Evolutionary conservation across 2,113 vertebrate species (phyloP).

Genomic region (Malurus melanocephalus): DNA sequence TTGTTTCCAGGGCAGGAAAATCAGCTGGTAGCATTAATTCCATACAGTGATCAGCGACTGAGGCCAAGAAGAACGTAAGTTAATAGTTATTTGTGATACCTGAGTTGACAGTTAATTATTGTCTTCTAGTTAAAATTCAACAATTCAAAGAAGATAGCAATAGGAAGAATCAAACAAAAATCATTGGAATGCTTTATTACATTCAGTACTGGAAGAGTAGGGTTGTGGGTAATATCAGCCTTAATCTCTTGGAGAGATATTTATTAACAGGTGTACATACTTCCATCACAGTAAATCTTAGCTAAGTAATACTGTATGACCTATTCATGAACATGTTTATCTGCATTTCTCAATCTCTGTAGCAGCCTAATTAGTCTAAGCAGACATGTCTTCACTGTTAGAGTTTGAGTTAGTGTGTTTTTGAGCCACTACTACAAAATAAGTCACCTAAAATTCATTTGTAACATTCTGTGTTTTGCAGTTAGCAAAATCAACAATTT

Average conservation of each 20-base stretch:
- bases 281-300: neutral
- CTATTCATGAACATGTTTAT: neutral
- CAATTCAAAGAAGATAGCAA: neutral
- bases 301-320: neutral
- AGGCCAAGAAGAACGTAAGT: constrained; percentile 95
- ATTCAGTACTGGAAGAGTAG: neutral
- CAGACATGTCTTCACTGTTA: neutral
- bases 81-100: neutral
- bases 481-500: neutral
- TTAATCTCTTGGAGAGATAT: neutral
- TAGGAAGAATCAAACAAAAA: neutral
- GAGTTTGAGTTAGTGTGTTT: neutral
- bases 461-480: neutral
- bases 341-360: neutral
- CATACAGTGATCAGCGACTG: constrained; percentile 94
- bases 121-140: neutral
- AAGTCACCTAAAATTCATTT: neutral
- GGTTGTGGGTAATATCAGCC: neutral
- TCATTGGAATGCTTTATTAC: neutral
- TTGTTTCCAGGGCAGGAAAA: constrained; percentile 91
- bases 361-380: neutral
- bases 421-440: neutral
- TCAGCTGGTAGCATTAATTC: constrained; percentile 95
- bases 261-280: neutral
- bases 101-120: neutral